A percentile compares a stretch with the other conserved stretches of the same genome.
phyloP scores from a whole-genome alignment of 2,797 vertebrate species.

The Spatula versicolor region DNA sequence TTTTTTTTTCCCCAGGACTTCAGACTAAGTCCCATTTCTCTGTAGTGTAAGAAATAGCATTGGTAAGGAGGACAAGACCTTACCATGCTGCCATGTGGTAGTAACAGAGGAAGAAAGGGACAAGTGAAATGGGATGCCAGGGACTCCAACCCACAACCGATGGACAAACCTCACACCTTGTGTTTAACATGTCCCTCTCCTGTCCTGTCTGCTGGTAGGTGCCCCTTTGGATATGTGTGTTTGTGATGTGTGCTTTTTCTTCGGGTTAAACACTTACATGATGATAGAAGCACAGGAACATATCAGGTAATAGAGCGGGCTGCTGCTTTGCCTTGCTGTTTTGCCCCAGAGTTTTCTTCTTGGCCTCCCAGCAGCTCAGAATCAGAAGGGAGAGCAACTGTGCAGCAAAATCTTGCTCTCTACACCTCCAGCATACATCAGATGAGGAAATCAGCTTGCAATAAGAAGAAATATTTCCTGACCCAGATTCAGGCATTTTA shows the following conservation, averaged over 20 bases:
- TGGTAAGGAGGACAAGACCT: neutral
- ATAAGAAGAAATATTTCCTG: conserved; percentile 51
- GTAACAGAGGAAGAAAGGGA: neutral
- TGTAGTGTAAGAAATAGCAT: neutral
- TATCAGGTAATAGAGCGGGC: neutral
- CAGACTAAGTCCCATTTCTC: neutral
- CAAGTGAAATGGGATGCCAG: neutral
- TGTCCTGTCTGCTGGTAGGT: neutral
- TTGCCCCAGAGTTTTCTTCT: neutral
- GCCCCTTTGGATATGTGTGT: neutral
- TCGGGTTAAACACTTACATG: neutral
- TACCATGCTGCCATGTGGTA: neutral
- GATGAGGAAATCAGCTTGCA: neutral
- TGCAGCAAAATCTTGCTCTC: neutral
- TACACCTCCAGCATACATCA: neutral
- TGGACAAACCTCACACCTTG: fast-evolving
- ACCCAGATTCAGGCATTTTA: conserved; percentile 40
- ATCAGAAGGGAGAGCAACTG: neutral
- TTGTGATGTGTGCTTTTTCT: neutral
- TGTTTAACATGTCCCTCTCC: neutral
- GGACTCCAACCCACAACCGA: neutral
- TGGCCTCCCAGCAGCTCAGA: neutral
- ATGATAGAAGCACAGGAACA: neutral
- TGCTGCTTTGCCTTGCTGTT: neutral
- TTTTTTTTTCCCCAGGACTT: neutral